A percentile compares a stretch with the other conserved stretches of the same genome.
phyloP scores from a whole-genome alignment of 53 echinoderm and acorn worm species.

The Temnopleurus reevesii region DNA sequence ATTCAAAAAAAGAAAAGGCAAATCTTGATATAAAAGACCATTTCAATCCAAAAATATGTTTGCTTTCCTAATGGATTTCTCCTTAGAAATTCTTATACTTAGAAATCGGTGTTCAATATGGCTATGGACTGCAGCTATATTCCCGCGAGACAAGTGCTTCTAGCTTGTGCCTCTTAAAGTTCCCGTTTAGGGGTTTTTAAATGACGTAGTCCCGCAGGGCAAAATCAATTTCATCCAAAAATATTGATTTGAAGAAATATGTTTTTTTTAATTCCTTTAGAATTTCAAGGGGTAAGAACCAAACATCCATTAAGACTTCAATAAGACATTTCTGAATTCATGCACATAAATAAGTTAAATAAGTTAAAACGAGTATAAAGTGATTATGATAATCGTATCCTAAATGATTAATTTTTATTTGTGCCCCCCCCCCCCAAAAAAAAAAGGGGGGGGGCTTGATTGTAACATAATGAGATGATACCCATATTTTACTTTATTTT shows the following conservation, averaged over 20 bases:
- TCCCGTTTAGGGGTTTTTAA: too few species aligned
- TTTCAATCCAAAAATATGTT: background rate
- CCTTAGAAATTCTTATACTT: background rate
- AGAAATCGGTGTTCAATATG: background rate
- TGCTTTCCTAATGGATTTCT: background rate
- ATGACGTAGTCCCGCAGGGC: conserved; percentile 1
- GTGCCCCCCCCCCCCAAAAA: too few species aligned
- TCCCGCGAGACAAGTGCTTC: conserved; percentile 26
- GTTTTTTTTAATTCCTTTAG: background rate
- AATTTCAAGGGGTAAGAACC: background rate
- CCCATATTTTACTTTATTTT: too few species aligned
- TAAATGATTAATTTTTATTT: too few species aligned
- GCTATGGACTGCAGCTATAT: background rate
- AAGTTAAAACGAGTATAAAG: background rate
- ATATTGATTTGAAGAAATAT: conserved; percentile 3
- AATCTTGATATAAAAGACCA: background rate
- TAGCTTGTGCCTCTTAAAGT: conserved; percentile 1
- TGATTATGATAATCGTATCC: too few species aligned
- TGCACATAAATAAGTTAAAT: too few species aligned
- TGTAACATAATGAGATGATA: too few species aligned
- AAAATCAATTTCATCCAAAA: background rate
- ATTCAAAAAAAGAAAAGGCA: background rate
- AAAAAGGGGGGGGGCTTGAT: too few species aligned
- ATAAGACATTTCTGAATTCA: too few species aligned
- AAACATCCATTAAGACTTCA: too few species aligned